Conservation (phyloP, 2,888 invertebrate species). For the Drosophila ustulata region DNA sequence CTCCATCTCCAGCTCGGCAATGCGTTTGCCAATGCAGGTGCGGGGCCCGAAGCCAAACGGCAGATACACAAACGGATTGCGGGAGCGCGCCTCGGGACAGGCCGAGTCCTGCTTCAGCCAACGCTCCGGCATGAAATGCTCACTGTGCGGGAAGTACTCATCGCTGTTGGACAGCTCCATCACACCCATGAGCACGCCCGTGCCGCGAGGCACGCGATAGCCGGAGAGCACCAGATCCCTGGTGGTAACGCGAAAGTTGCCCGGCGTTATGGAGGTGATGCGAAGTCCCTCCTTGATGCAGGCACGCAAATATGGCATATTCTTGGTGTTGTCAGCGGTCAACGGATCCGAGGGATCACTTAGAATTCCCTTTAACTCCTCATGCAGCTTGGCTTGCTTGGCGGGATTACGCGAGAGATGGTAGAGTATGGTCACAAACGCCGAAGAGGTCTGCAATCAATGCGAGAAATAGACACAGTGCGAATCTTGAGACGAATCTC, state of each 20-base stretch:
- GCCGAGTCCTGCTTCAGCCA: slow-evolving; percentile 86
- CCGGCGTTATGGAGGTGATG: slow-evolving; percentile 87
- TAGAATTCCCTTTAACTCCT: slow-evolving; percentile 86
- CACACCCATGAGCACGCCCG: slow-evolving; percentile 91
- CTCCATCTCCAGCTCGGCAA: slow-evolving; percentile 91
- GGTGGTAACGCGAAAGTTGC: slow-evolving; percentile 86
- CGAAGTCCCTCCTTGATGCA: slow-evolving; percentile 91
- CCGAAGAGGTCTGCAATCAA: slow-evolving; percentile 81
- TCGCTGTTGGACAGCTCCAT: slow-evolving; percentile 87
- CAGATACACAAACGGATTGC: slow-evolving; percentile 83
- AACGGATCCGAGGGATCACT: slow-evolving; percentile 83
- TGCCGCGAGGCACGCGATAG: slow-evolving; percentile 88
- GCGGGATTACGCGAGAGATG: slow-evolving; percentile 87
- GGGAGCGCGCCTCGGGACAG: slow-evolving; percentile 66
- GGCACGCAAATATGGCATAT: slow-evolving; percentile 88
- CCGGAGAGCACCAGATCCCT: slow-evolving; percentile 88
- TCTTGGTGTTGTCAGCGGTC: slow-evolving; percentile 85
- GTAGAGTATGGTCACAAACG: slow-evolving; percentile 73
- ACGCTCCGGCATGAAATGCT: slow-evolving; percentile 90
- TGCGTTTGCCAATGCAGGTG: slow-evolving; percentile 90
- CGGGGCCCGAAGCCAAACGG: slow-evolving; percentile 91
- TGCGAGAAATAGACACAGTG: not conserved
- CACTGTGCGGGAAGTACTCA: slow-evolving; percentile 88
- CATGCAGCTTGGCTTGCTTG: slow-evolving; percentile 88
- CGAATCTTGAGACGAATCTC: not conserved